These are phyloP conservation scores for Diachasma alloeum DNA, from an alignment of 1,140 invertebrate species.

Conservation along the genomic window DNA sequence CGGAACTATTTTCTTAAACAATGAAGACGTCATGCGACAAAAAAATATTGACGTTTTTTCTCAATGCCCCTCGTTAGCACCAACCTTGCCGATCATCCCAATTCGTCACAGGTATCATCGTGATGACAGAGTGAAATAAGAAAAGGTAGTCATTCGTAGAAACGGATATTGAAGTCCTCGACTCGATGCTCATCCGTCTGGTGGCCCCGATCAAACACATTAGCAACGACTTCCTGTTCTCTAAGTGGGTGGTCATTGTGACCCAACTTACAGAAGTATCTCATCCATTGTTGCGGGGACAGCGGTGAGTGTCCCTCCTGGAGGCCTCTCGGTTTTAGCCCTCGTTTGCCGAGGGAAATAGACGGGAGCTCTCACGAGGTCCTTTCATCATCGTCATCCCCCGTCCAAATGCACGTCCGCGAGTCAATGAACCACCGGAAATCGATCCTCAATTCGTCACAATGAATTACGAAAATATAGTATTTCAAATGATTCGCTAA, in stretches of 20 bases:
- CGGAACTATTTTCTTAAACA: no score
- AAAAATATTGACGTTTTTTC: no score
- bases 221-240: conserved; percentile 50
- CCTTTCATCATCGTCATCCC: neutral
- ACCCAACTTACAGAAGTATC: conserved; percentile 10
- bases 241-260: conserved; percentile 49
- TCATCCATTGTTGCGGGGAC: conserved; percentile 43
- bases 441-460: neutral
- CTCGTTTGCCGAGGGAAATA: conserved; percentile 6
- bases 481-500: neutral
- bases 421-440: neutral
- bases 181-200: conserved; percentile 15
- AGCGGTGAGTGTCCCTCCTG: conserved; percentile 33
- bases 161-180: conserved; percentile 28
- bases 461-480: neutral
- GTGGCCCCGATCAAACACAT: conserved; percentile 55
- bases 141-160: conserved; percentile 10
- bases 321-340: conserved; percentile 4
- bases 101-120: neutral
- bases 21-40: no score
- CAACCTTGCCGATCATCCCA: neutral
- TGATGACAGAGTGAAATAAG: neutral
- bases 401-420: neutral
- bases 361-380: neutral
- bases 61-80: neutral